Percentiles rank a stretch among this genome's conserved stretches.
Evolutionary conservation across 2,888 invertebrate genomes (phyloP).

Genomic region (Ophion ventricosus): DNA sequence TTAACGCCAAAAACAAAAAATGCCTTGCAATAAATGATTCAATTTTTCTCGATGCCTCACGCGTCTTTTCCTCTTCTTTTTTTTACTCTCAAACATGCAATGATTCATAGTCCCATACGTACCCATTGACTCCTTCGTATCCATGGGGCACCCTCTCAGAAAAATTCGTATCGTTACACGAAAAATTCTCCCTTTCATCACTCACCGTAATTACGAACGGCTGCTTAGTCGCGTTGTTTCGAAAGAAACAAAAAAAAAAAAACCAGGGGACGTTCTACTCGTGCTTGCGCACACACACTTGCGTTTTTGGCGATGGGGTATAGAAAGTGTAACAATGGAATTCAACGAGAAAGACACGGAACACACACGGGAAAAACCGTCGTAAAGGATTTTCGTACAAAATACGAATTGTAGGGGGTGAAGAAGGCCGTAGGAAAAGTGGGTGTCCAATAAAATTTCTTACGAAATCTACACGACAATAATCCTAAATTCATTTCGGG

Average conservation of each 20-base stretch:
- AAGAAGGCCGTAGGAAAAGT: not conserved
- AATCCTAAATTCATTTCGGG: not conserved
- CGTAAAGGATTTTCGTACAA: not conserved
- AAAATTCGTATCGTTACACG: not conserved
- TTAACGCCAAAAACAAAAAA: not conserved
- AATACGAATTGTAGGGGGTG: not conserved
- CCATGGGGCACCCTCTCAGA: conserved; percentile 9
- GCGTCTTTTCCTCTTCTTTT: not conserved
- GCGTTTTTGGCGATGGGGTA: conserved; percentile 40
- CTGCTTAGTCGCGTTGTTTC: conserved; percentile 16
- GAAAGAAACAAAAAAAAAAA: conserved; percentile 33
- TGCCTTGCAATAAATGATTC: not conserved
- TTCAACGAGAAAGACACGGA: conserved; percentile 43
- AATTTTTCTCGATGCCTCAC: conserved; percentile 14
- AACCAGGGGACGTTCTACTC: conserved; percentile 49
- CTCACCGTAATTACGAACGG: conserved; percentile 42
- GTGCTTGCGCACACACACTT: conserved; percentile 55
- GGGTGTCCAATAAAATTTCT: not conserved
- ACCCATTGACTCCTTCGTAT: conserved; percentile 53
- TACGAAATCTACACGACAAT: not conserved
- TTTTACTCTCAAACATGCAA: conserved; percentile 39
- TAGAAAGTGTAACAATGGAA: conserved; percentile 2
- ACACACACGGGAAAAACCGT: conserved; percentile 5
- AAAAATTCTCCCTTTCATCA: not conserved
- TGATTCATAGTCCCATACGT: conserved; percentile 37